Base-by-base conservation (phyloP, 2,797 vertebrate species). In the Girardinus metallicus region DNA sequence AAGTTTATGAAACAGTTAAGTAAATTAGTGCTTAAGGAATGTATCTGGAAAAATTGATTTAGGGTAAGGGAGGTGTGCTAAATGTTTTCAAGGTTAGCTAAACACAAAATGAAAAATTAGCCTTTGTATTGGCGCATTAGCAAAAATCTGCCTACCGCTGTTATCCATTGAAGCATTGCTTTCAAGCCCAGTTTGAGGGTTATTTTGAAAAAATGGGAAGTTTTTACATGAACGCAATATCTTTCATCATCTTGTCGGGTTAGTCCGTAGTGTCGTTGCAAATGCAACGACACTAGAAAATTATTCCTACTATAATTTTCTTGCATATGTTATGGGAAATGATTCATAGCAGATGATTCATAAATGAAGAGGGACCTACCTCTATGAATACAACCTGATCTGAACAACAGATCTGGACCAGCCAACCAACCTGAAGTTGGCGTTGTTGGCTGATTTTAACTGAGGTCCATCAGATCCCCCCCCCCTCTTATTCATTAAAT, bases 381-480 rank as follows among this genome's bases (percentile, higher is more conserved):
- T 70, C 10, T 13, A 43, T 13, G 23, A 70, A 70, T 43, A 11
- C 23, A 70, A 43, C 66, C 39, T 53, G 51, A 26, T 53, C 11
- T 70, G 39, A 41, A 70, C 23, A 41, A 10, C 4, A 26, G 4
- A 55, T 26, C 53, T 55, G 53, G 6, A n/a, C 18, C 62, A 39
- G 31, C 36, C 62, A 36, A 39, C 39, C 8, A 18, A 66, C 16
- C 18, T 21, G 57, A 68, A 4, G 80, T 70, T 66, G n/a, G 47
- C 44, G 36, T 81, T 53, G 51, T 53, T 76, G 26, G 55, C 29
- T 43, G 76, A 60, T 15, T 31, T 31, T 60, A 29, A 31, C n/a
- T 60, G 57, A 31, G 13, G 15, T 62, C n/a, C 12, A 16, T 34
- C 29, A 62, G 57, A 60, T 60, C 47, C 47, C 5, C 26, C 51